phyloP scores from a whole-genome alignment of 2,797 vertebrate species.

The Gorsachius magnificus region DNA sequence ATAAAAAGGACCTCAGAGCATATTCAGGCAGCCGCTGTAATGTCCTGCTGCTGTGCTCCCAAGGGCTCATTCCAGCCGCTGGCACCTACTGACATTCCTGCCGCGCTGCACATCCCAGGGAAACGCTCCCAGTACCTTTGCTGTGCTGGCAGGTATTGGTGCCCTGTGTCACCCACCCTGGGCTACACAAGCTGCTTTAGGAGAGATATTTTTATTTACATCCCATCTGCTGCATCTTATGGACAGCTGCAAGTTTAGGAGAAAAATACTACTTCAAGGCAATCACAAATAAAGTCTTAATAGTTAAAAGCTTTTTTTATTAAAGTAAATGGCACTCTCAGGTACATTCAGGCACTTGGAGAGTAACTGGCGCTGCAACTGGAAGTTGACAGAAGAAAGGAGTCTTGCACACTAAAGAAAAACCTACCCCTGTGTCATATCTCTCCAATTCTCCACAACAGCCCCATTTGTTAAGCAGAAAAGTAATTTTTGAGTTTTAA shows the following conservation, averaged over 20 bases:
- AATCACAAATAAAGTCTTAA: neutral
- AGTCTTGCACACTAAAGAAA: neutral
- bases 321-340: neutral
- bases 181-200: accelerated
- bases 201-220: neutral
- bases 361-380: neutral
- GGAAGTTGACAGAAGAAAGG: neutral
- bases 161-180: neutral
- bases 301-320: neutral
- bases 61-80: neutral
- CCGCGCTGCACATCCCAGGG: accelerated
- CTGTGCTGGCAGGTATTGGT: neutral
- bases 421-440: neutral
- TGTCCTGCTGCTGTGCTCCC: accelerated
- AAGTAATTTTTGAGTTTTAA: neutral
- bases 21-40: neutral
- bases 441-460: neutral
- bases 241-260: neutral
- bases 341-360: neutral
- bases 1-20: neutral
- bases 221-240: neutral
- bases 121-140: accelerated
- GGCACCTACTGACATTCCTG: neutral
- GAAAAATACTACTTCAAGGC: neutral
- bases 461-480: neutral